phyloP scores from a whole-genome alignment of 2,113 vertebrate species.

The Pseudorhombus dupliciocellatus region DNA sequence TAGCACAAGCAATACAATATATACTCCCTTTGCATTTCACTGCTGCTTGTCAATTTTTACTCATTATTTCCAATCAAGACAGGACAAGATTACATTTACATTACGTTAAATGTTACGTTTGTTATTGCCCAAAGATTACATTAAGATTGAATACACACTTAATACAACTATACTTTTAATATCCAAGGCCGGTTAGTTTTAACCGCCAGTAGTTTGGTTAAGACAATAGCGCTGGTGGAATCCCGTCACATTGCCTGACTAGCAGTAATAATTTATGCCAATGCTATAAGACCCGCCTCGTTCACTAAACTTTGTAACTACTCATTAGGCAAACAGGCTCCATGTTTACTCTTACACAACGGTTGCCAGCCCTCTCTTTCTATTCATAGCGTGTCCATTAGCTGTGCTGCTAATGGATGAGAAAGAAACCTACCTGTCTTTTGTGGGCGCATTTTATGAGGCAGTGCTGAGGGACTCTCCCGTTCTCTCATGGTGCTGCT shows the following conservation, averaged over 20 bases:
- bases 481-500: constrained; percentile 59
- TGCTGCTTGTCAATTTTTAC: no score
- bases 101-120: no score
- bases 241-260: background rate
- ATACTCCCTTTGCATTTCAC: no score
- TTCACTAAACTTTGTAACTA: constrained; percentile 14
- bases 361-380: constrained; percentile 15
- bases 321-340: constrained; percentile 28
- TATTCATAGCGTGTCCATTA: constrained; percentile 49
- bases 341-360: constrained; percentile 4
- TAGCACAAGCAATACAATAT: no score
- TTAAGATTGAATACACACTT: background rate
- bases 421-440: constrained; percentile 40
- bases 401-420: constrained; percentile 47
- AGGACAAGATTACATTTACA: no score
- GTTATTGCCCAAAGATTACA: no score
- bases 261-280: no score
- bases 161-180: no score
- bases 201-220: background rate
- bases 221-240: background rate
- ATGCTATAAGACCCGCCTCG: background rate
- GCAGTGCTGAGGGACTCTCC: constrained; percentile 58
- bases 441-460: constrained; percentile 46
- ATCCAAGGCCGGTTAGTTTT: background rate
- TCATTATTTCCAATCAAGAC: no score